phyloP scores from a whole-genome alignment of 2,888 invertebrate species.

The Scrobipalpa atriplicella region DNA sequence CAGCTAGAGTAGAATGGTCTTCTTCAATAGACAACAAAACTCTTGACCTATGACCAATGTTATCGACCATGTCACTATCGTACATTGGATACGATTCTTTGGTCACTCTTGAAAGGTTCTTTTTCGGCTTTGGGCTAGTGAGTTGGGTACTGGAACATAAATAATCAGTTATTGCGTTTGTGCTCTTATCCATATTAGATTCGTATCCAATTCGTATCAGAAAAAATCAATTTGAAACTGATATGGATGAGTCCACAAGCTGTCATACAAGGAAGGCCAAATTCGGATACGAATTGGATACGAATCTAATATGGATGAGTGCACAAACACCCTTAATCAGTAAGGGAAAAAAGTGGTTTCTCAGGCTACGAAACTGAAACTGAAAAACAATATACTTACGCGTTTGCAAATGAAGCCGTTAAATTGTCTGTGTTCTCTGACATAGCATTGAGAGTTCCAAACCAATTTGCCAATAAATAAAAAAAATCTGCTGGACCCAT shows the following conservation, averaged over 20 bases:
- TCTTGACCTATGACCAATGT: constrained; percentile 61
- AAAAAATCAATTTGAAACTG: too few relatives aligned
- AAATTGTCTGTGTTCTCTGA: constrained; percentile 27
- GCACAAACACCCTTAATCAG: too few relatives aligned
- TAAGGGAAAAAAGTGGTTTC: too few relatives aligned
- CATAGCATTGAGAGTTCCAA: constrained; percentile 46
- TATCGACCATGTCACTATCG: constrained; percentile 57
- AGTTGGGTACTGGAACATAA: neutral
- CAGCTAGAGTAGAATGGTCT: constrained; percentile 4
- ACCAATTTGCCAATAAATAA: constrained; percentile 52
- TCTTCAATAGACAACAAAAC: constrained; percentile 53
- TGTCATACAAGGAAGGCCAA: too few relatives aligned
- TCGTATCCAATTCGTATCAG: too few relatives aligned
- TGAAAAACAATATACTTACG: neutral
- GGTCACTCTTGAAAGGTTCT: constrained; percentile 4
- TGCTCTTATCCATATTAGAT: too few relatives aligned
- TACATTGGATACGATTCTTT: constrained; percentile 45
- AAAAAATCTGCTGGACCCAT: constrained; percentile 51
- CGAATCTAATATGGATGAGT: too few relatives aligned
- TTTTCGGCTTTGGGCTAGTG: neutral
- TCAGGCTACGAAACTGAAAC: too few relatives aligned
- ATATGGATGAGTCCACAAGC: too few relatives aligned
- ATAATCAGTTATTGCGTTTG: neutral
- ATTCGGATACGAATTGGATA: too few relatives aligned
- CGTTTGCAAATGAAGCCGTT: neutral